Conservation (phyloP, 1,140 invertebrate species). For the Camponotus floridanus region DNA sequence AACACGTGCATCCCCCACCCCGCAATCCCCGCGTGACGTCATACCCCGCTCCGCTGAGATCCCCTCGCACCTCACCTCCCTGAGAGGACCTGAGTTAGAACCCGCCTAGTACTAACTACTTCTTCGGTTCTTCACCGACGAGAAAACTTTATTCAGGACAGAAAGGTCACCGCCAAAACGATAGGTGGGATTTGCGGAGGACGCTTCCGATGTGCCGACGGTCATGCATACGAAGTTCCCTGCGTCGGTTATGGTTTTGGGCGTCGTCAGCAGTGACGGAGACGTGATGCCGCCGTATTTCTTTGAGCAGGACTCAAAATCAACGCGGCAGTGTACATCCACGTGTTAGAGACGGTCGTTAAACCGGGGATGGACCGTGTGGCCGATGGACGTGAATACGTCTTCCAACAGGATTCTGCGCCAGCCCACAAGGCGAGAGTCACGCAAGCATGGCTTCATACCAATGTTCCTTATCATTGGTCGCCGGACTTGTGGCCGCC, state of each 20-base stretch:
- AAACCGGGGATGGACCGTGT: too few relatives aligned
- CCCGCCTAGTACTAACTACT: too few relatives aligned
- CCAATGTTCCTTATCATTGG: neutral
- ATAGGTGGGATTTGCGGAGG: neutral
- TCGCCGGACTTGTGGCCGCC: neutral
- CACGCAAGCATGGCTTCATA: neutral
- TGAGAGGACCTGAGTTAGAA: too few relatives aligned
- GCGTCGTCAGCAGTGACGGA: neutral
- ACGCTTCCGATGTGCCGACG: neutral
- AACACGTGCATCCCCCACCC: too few relatives aligned
- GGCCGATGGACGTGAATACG: too few relatives aligned
- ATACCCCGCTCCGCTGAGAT: too few relatives aligned
- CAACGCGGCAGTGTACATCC: neutral
- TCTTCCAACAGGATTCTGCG: too few relatives aligned
- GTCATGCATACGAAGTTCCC: slow-evolving; percentile 9
- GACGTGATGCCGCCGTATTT: neutral
- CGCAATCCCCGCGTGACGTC: too few relatives aligned
- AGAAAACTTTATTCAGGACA: neutral
- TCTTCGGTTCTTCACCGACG: too few relatives aligned
- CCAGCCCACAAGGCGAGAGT: neutral
- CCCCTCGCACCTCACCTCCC: too few relatives aligned
- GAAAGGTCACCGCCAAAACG: neutral
- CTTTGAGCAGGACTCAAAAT: neutral
- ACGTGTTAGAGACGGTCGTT: neutral
- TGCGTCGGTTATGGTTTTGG: slow-evolving; percentile 9